Percentiles rank a stretch among this genome's conserved stretches.
Evolutionary conservation across 2,888 invertebrate genomes (phyloP).

Genomic region (Noctua pronuba): DNA sequence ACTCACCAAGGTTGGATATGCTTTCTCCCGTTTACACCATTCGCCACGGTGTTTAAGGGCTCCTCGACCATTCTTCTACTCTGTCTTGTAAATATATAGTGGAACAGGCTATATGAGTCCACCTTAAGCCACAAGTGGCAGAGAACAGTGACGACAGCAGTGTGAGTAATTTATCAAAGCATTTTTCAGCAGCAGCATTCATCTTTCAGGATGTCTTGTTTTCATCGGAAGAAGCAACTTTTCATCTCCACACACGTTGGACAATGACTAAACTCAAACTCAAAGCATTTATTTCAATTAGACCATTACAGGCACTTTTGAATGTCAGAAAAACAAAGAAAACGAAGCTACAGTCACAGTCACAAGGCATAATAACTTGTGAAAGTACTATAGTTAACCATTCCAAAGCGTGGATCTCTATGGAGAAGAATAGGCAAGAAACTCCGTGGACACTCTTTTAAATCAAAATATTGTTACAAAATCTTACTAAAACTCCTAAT

Average conservation of each 20-base stretch:
- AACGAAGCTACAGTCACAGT: too few species aligned
- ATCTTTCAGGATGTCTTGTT: not conserved
- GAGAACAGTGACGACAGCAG: not conserved
- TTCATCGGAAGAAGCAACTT: not conserved
- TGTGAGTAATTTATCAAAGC: not conserved
- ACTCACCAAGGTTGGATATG: not conserved
- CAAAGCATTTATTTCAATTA: too few species aligned
- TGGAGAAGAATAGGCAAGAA: too few species aligned
- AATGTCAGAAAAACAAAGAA: too few species aligned
- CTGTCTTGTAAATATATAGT: not conserved
- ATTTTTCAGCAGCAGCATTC: not conserved
- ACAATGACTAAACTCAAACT: too few species aligned
- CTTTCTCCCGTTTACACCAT: not conserved
- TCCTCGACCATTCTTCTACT: not conserved
- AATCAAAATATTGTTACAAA: too few species aligned
- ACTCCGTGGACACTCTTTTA: too few species aligned
- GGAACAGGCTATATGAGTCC: not conserved
- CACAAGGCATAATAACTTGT: too few species aligned
- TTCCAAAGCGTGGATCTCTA: too few species aligned
- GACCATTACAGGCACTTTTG: too few species aligned
- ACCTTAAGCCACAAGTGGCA: not conserved
- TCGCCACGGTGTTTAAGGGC: not conserved
- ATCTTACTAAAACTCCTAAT: not conserved
- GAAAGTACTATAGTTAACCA: too few species aligned
- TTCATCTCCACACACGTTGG: not conserved